Base-by-base conservation (phyloP, 1,140 invertebrate species). In the Cyrtorhinus lividipennis region DNA sequence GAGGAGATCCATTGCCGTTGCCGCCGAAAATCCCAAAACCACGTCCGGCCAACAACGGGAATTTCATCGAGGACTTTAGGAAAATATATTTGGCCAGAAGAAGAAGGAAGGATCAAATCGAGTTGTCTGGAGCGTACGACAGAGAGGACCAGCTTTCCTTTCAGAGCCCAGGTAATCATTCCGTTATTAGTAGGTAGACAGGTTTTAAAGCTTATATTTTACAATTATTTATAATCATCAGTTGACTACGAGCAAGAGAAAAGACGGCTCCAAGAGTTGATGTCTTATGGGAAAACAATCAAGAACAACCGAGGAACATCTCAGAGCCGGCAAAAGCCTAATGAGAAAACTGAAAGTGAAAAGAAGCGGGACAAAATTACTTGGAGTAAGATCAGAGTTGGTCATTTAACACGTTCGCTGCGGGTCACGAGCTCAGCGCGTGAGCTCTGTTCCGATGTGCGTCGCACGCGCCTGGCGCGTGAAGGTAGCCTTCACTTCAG, bases 171-270 rank as follows among this genome's bases (percentile, higher is more conserved):
- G 30, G 30, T 38, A 38, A n/a, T n/a, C n/a, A n/a, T n/a, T n/a
- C n/a, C n/a, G n/a, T n/a, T n/a, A n/a, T n/a, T n/a, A n/a, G n/a
- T n/a, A n/a, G n/a, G n/a, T n/a, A n/a, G n/a, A n/a, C n/a, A n/a
- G n/a, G n/a, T n/a, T n/a, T n/a, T n/a, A n/a, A n/a, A n/a, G n/a
- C n/a, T n/a, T n/a, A n/a, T n/a, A n/a, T n/a, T n/a, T n/a, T n/a
- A n/a, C n/a, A n/a, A n/a, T n/a, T n/a, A n/a, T n/a, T n/a, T n/a
- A n/a, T n/a, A n/a, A n/a, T n/a, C n/a, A n/a, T n/a, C 25, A 77
- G 75, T 66, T 8, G 72, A 72, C 53, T 73, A 71, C 59, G 74
- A 77, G 0, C 71, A 70, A 24, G 73, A 76, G 57, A 77, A 77
- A 64, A 68, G 73, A 62, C 71, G 74, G 18, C 66, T 77, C 8